Conservation (phyloP, 2,113 vertebrate species). For the Macquaria ambigua region DNA sequence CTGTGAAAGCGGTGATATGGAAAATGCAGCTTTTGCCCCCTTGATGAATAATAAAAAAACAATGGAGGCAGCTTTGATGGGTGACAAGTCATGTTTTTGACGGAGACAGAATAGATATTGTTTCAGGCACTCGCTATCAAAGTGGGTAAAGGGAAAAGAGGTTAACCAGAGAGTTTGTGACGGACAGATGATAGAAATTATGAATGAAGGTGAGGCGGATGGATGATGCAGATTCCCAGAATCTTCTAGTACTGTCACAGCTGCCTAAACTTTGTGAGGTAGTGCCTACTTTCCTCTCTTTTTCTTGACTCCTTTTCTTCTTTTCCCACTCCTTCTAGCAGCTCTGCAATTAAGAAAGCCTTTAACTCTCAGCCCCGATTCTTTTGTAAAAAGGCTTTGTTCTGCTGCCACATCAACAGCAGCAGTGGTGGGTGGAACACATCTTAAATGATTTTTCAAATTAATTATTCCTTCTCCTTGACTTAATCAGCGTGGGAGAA, state of each 20-base stretch:
- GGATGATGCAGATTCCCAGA: not conserved
- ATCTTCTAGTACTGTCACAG: constrained; percentile 14
- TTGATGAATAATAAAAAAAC: constrained; percentile 20
- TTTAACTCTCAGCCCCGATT: constrained; percentile 61
- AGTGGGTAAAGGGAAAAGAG: not conserved
- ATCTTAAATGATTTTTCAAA: constrained; percentile 68
- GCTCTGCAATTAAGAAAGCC: constrained; percentile 75
- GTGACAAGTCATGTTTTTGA: constrained; percentile 31
- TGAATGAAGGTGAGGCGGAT: constrained; percentile 1
- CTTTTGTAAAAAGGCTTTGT: constrained; percentile 73
- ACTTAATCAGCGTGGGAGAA: constrained; percentile 55
- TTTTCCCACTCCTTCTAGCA: constrained; percentile 45
- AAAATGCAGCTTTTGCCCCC: constrained; percentile 9
- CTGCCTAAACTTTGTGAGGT: constrained; percentile 20
- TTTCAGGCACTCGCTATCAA: not conserved
- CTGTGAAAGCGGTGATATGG: constrained; percentile 13
- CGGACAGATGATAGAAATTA: not conserved
- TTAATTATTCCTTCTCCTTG: constrained; percentile 73
- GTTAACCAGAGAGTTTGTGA: not conserved
- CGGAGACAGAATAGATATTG: constrained; percentile 7
- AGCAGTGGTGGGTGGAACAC: constrained; percentile 68
- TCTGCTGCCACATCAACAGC: constrained; percentile 68
- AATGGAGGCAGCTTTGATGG: constrained; percentile 14
- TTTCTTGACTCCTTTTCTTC: constrained; percentile 41
- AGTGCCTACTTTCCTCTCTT: constrained; percentile 27